Evolutionary conservation across 2,888 invertebrate species (phyloP).

Genomic region (Flabesymbios commensalis): DNA sequence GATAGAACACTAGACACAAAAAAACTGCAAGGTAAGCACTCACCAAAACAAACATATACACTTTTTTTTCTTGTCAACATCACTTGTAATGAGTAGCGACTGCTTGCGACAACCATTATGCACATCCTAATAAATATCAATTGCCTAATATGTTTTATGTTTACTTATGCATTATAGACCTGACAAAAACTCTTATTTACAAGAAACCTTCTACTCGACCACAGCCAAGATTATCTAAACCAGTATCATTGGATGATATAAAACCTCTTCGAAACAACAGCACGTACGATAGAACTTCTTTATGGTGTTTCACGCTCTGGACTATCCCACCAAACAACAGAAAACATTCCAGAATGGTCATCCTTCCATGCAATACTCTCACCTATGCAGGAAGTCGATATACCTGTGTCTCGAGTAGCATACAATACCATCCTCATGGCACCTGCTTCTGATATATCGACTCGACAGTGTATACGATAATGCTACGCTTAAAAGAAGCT

Average conservation of each 20-base stretch:
- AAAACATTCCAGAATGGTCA: background rate
- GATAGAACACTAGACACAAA: background rate
- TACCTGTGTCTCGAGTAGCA: background rate
- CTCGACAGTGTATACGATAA: background rate
- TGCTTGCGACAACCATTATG: too few relatives aligned
- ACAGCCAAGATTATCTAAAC: background rate
- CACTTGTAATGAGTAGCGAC: too few relatives aligned
- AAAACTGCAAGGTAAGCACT: background rate
- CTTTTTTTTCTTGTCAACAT: background rate
- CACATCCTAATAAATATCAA: too few relatives aligned
- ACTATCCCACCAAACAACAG: background rate
- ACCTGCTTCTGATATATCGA: background rate
- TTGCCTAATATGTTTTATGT: background rate
- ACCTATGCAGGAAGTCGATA: background rate
- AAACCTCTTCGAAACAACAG: background rate
- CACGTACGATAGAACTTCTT: background rate
- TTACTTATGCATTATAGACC: background rate
- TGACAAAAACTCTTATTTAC: background rate
- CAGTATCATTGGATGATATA: background rate
- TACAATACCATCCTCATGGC: background rate
- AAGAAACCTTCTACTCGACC: background rate
- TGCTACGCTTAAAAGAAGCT: background rate
- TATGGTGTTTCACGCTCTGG: background rate
- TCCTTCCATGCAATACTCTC: background rate
- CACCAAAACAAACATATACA: too few relatives aligned